phyloP scores from a whole-genome alignment of 1,140 invertebrate genomes.

The Phocides pigmalion region DNA sequence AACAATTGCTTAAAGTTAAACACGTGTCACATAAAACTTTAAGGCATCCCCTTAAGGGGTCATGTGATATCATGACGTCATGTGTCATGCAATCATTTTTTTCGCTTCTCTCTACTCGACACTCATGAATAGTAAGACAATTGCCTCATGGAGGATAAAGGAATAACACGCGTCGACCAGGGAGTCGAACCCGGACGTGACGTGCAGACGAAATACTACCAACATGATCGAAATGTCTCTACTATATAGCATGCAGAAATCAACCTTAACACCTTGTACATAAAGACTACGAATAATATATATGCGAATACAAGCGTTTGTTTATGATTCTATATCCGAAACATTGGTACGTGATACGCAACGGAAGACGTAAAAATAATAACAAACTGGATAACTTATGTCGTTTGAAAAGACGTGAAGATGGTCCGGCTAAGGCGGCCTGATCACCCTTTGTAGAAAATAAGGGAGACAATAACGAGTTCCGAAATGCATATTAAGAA shows the following conservation, averaged over 20 bases:
- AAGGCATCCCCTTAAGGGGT: no score
- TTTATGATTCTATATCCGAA: slow-evolving; percentile 44
- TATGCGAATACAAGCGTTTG: slow-evolving; percentile 11
- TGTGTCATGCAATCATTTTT: no score
- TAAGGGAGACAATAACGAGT: no score
- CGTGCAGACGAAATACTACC: slow-evolving; percentile 47
- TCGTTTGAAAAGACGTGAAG: not conserved
- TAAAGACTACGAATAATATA: slow-evolving; percentile 19
- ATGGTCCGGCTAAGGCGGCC: not conserved
- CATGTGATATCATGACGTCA: no score
- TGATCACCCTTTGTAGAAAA: slow-evolving; percentile 2
- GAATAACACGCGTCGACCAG: slow-evolving; percentile 50
- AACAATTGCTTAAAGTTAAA: no score
- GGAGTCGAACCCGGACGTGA: slow-evolving; percentile 56
- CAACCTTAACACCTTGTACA: slow-evolving; percentile 33
- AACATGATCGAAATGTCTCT: slow-evolving; percentile 32
- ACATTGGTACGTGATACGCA: slow-evolving; percentile 55
- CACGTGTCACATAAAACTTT: no score
- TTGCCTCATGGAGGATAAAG: slow-evolving; percentile 43
- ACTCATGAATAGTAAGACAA: slow-evolving; percentile 7
- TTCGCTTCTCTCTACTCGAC: not conserved
- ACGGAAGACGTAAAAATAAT: slow-evolving; percentile 62
- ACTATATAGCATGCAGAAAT: slow-evolving; percentile 35
- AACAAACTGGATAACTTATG: slow-evolving; percentile 38
- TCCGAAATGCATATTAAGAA: no score